A percentile compares a stretch with the other conserved stretches of the same genome.
phyloP scores from a whole-genome alignment of 1,140 invertebrate species.

The Formica exsecta region DNA sequence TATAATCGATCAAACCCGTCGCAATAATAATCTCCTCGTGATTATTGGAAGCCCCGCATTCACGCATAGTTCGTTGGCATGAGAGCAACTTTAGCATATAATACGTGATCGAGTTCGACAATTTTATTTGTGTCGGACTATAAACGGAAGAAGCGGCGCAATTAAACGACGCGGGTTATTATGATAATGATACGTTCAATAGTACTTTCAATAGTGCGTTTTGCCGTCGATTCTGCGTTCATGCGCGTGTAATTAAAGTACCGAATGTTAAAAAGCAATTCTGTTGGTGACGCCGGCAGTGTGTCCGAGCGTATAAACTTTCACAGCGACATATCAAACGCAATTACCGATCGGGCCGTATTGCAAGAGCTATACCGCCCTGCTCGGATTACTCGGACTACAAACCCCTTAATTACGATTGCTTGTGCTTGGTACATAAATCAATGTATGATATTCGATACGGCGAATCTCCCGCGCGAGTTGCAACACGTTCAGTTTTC shows the following conservation, averaged over 20 bases:
- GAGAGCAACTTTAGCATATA: neutral
- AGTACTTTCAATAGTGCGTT: neutral
- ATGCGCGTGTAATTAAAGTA: constrained; percentile 24
- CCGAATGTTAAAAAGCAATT: constrained; percentile 58
- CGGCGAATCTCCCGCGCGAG: constrained; percentile 39
- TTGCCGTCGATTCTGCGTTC: neutral
- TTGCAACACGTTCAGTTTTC: constrained; percentile 25
- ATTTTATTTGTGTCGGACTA: constrained; percentile 35
- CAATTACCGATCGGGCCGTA: constrained; percentile 53
- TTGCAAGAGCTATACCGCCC: constrained; percentile 46
- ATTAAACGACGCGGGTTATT: constrained; percentile 41
- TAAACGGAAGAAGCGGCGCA: constrained; percentile 8
- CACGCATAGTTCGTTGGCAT: neutral
- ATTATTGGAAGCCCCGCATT: constrained; percentile 20
- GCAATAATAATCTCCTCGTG: constrained; percentile 56
- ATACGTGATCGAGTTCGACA: neutral
- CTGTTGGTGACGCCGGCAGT: constrained; percentile 19
- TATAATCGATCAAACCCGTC: constrained; percentile 35
- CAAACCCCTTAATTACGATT: constrained; percentile 68
- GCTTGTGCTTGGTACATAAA: constrained; percentile 58
- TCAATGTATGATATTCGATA: constrained; percentile 56
- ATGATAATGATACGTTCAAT: constrained; percentile 45
- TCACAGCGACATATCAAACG: constrained; percentile 62
- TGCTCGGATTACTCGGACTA: constrained; percentile 58
- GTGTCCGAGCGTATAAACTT: constrained; percentile 55